Evolutionary conservation across 2,113 vertebrate species (phyloP), one percentile per base, ranked within the genome.

Genomic region (Clarias magur): DNA sequence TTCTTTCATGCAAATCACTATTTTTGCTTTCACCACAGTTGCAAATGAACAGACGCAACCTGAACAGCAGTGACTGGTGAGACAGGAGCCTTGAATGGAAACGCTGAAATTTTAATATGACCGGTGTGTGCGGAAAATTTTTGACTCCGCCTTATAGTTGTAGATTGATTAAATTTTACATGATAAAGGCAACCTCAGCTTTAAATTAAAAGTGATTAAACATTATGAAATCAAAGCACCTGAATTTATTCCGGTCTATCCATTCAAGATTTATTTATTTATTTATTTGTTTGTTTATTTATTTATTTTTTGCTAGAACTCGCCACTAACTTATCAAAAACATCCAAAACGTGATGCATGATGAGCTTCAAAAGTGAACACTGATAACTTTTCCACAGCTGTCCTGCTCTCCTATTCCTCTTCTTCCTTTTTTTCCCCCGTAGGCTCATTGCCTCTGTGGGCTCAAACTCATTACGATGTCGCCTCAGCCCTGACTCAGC

Each of bases 361-460:
- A 84, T 59, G 16, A 83, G 60, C 54, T 85, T 83, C 56, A 70
- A 57, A 87, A 83, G 38, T 83, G 56, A 76, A 56, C 63, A 30
- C 54, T 65, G 27, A 34, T 57, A 60, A 78, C 25, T 57, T 63
- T 86, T 72, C 59, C 67, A 38, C 60, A 3, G 10, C 84, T 84
- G 57, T n/a, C 78, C 68, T 84, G 56, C 57, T 80, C 80, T 87
- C 27, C 62, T 88, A 85, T 87, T n/a, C 34, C 80, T 57, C 86
- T 82, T 85, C 80, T 87, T 27, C 30, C 79, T 38, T 87, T 76
- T 76, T 78, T 84, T 88, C 86, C 83, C 85, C 83, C 85, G 83
- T 83, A 88, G 88, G 87, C 90, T 93, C 91, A 89, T 91, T 91
- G 89, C 89, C 87, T 89, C 59, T 85, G 89, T 87, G 86, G 89